A percentile compares a stretch with the other conserved stretches of the same genome.
phyloP scores from a whole-genome alignment of 2,797 vertebrate species.

The Mus spretus region DNA sequence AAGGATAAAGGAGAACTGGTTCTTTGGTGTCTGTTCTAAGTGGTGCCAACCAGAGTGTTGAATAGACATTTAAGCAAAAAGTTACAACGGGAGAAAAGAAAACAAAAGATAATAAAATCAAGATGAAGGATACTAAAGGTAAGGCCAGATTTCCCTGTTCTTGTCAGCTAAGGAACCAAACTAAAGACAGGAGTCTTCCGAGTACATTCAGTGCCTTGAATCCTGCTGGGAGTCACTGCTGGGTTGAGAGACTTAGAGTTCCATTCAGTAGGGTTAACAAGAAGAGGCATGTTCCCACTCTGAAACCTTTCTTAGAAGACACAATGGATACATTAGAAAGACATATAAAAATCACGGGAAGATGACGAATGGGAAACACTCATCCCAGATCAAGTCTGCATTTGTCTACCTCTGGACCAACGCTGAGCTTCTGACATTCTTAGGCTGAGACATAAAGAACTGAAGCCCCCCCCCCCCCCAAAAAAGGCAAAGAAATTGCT shows the following conservation, averaged over 20 bases:
- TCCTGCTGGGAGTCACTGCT: not conserved
- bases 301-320: conserved; percentile 36
- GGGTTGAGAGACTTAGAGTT: conserved; percentile 19
- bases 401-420: not conserved
- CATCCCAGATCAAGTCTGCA: not conserved
- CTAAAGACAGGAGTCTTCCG: conserved; percentile 32
- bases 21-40: not conserved
- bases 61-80: conserved; percentile 50
- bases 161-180: conserved; percentile 3
- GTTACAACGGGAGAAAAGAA: not conserved
- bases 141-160: conserved; percentile 24
- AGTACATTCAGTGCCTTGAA: not conserved
- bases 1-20: not conserved
- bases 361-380: conserved; percentile 33
- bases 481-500: not conserved
- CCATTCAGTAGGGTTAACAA: conserved; percentile 44
- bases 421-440: not conserved
- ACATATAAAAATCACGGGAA: conserved; percentile 1
- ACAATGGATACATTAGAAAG: conserved; percentile 4
- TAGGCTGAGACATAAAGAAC: not conserved
- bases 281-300: conserved; percentile 42
- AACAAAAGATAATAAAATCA: conserved; percentile 1
- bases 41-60: not conserved
- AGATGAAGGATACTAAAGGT: conserved; percentile 18
- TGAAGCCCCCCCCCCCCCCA: not conserved